phyloP scores from a whole-genome alignment of 2,797 vertebrate species.

The Lithobates pipiens region DNA sequence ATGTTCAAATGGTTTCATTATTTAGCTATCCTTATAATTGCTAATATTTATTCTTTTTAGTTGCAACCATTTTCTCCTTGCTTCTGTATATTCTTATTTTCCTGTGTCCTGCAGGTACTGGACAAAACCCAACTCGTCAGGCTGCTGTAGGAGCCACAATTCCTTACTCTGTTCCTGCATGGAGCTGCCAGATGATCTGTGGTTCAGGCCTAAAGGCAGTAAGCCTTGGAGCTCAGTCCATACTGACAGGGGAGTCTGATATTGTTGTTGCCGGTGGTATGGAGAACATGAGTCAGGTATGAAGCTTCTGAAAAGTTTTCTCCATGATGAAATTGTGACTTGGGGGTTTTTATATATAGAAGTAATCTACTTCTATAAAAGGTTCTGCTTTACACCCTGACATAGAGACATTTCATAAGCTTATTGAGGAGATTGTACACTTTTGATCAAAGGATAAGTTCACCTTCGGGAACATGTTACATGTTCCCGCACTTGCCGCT shows the following conservation, averaged over 20 bases:
- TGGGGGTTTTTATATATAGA: too few species aligned
- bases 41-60: too few species aligned
- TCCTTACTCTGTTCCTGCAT: constrained; percentile 89
- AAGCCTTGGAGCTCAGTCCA: constrained; percentile 90
- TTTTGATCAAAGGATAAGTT: too few species aligned
- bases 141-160: constrained; percentile 89
- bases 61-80: not conserved
- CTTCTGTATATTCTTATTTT: not conserved
- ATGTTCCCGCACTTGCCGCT: too few species aligned
- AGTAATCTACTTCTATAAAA: too few species aligned
- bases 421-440: too few species aligned
- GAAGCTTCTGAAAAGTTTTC: constrained; percentile 16
- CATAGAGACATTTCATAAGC: too few species aligned
- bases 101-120: constrained; percentile 79
- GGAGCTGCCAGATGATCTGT: constrained; percentile 98
- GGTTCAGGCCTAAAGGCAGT: constrained; percentile 94
- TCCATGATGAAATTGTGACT: not conserved
- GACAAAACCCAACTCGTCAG: constrained; percentile 91
- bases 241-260: constrained; percentile 82
- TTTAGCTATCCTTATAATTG: too few species aligned
- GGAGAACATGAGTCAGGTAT: constrained; percentile 97
- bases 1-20: too few species aligned
- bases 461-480: too few species aligned
- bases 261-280: constrained; percentile 95
- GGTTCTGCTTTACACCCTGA: too few species aligned